Evolutionary conservation across 2,888 invertebrate genomes (phyloP).

Genomic region (Hemithea aestivaria): DNA sequence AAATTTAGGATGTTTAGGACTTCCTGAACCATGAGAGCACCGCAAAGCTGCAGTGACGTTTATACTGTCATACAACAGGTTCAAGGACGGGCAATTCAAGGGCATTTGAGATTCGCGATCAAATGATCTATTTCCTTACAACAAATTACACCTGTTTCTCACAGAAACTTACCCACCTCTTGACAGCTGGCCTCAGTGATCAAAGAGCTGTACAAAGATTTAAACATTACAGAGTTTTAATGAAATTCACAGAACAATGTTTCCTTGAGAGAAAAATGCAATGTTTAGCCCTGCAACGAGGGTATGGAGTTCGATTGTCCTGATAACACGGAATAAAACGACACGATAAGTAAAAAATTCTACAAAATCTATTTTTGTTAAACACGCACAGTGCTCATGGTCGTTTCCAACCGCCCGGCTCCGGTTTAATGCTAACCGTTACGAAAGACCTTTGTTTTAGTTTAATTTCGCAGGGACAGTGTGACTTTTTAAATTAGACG

Average conservation of each 20-base stretch:
- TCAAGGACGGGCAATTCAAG: constrained; percentile 70
- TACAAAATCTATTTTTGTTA: constrained; percentile 72
- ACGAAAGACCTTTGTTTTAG: constrained; percentile 29
- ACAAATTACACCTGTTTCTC: constrained; percentile 14
- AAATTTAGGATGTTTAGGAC: too few species aligned
- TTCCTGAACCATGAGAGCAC: constrained; percentile 18
- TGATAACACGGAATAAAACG: constrained; percentile 69
- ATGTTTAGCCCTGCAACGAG: constrained; percentile 46
- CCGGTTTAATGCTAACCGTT: constrained; percentile 35
- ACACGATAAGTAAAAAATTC: constrained; percentile 66
- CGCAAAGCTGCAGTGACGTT: constrained; percentile 46
- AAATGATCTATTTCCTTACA: constrained; percentile 6
- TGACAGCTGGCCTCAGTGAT: constrained; percentile 84
- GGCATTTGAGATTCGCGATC: constrained; percentile 42
- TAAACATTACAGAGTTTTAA: constrained; percentile 81
- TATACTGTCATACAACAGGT: constrained; percentile 32
- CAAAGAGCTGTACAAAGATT: constrained; percentile 80
- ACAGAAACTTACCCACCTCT: constrained; percentile 86
- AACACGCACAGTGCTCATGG: constrained; percentile 68
- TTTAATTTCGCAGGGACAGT: constrained; percentile 3
- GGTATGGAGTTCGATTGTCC: constrained; percentile 56
- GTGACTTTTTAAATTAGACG: constrained; percentile 3
- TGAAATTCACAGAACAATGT: constrained; percentile 43
- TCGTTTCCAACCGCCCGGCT: constrained; percentile 53
- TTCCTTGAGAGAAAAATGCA: constrained; percentile 46